Evolutionary conservation across 2,113 vertebrate species (phyloP).

Genomic region (Saguinus midas): DNA sequence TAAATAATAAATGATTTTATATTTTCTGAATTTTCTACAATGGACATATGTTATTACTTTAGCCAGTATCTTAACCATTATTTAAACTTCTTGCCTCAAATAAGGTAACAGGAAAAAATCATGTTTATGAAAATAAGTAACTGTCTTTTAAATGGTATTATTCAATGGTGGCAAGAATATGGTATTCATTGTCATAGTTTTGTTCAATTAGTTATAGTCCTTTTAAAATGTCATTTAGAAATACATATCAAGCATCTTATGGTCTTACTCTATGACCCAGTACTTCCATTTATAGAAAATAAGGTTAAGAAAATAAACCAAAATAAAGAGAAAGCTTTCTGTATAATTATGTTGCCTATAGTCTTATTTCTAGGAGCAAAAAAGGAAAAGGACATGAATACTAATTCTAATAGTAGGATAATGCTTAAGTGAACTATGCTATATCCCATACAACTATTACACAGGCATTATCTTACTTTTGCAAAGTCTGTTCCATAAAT

Average conservation of each 20-base stretch:
- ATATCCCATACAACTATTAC: background rate
- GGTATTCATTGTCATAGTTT: background rate
- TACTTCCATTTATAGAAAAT: background rate
- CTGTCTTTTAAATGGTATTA: background rate
- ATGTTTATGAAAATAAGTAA: background rate
- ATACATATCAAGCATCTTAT: background rate
- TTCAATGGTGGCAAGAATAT: background rate
- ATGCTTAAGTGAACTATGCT: background rate
- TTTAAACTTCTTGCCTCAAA: background rate
- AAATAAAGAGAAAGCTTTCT: conserved; percentile 18
- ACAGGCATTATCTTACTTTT: background rate
- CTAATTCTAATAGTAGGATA: background rate
- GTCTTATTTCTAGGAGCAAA: conserved; percentile 16
- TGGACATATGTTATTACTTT: background rate
- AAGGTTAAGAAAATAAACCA: conserved; percentile 2
- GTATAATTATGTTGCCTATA: background rate
- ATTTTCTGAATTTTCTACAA: conserved; percentile 17
- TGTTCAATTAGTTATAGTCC: background rate
- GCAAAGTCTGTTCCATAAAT: background rate
- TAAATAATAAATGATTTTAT: background rate
- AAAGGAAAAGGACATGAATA: background rate
- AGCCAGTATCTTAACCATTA: background rate
- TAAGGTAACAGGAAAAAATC: background rate
- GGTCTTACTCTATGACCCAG: background rate
- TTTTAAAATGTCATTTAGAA: background rate